phyloP scores from a whole-genome alignment of 1,140 invertebrate genomes.

The Euwallacea fornicatus region DNA sequence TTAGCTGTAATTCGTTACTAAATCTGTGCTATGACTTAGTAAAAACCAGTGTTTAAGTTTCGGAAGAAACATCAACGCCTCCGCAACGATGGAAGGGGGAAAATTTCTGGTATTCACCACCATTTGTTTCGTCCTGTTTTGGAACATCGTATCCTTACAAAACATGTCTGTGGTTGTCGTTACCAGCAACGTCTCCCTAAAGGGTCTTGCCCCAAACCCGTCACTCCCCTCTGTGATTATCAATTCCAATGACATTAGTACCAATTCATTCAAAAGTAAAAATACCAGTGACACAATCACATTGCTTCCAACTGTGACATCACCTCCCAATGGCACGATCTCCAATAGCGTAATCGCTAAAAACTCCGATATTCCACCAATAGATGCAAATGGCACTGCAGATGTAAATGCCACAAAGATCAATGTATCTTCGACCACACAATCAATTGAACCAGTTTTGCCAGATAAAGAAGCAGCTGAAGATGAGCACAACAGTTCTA shows the following conservation, averaged over 20 bases:
- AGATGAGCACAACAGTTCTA: conserved; percentile 93
- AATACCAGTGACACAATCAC: background rate
- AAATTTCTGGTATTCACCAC: conserved; percentile 27
- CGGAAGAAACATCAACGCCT: too few species aligned
- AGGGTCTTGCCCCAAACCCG: background rate
- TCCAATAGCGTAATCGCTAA: background rate
- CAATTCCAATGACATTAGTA: background rate
- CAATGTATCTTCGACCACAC: conserved; percentile 54
- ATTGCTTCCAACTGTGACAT: background rate
- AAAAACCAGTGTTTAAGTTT: too few species aligned
- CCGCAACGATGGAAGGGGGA: conserved; percentile 16
- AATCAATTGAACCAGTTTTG: conserved; percentile 65
- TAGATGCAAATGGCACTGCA: conserved; percentile 21
- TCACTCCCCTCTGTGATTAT: background rate
- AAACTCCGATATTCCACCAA: background rate
- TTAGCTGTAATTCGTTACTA: too few species aligned
- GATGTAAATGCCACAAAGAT: conserved; percentile 34
- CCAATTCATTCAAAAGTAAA: background rate
- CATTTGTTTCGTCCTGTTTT: conserved; percentile 39
- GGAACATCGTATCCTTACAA: conserved; percentile 40
- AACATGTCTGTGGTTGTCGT: conserved; percentile 16
- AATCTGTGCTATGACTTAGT: too few species aligned
- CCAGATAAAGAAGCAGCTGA: conserved; percentile 87
- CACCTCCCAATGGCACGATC: background rate
- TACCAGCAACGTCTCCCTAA: background rate